Evolutionary conservation across 2,113 vertebrate species (phyloP), one percentile per base, ranked within the genome.

Genomic region (Pantherophis guttatus): DNA sequence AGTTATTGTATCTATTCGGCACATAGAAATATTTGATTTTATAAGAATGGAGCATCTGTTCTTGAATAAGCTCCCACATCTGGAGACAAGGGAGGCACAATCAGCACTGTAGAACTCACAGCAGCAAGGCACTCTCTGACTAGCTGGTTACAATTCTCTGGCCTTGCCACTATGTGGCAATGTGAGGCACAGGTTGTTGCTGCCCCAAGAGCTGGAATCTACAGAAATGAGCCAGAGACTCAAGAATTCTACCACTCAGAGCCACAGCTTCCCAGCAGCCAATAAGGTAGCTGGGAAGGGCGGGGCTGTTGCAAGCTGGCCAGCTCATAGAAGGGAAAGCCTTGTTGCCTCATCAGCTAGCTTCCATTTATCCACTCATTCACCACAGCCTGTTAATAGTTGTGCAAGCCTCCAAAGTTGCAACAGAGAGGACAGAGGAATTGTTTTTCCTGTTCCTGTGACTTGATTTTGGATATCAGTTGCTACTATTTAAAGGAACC

Each of bases 291-390:
- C 70, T 59, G 57, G 92, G 44, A 58, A 39, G 54, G 44, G 29
- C 19, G 55, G 65, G 9, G 21, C 65, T 85, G 88, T 33, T 92
- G 88, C 55, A 93, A 33, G 44, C 54, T 33, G 53, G 70, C 54
- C 88, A 86, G 65, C 53, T 90, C 54, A 89, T 59, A 86, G 89
- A 89, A 93, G 52, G 24, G 65, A 52, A 92, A 92, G 87, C 54
- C 62, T 93, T 81, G 8, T 89, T 85, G 53, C 87, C 87, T 89
- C 92, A 89, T 59, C 54, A 93, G 19, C 15, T 58, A 55, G 53
- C 88, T 90, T 93, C 44, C 70, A 90, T 53, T 93, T 90, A 86
- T 0, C 54, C 26, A 90, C 54, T 50, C 48, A 39, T 19, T 24
- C 86, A 75, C 29, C 29, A 93, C 19, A 52, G 29, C 29, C 50